phyloP scores from a whole-genome alignment of 2,888 invertebrate genomes.

The Noctua janthe region DNA sequence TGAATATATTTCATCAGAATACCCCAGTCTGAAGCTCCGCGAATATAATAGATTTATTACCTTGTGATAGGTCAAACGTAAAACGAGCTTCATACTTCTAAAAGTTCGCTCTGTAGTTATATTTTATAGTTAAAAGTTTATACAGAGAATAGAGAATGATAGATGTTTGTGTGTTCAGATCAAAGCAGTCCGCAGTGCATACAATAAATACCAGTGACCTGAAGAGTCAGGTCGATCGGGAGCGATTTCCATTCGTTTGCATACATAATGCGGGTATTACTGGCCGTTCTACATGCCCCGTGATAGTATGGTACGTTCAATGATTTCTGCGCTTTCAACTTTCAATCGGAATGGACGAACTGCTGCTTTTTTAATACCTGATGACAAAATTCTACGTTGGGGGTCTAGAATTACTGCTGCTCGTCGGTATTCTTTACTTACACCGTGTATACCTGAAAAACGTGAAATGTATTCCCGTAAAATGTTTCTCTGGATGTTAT shows the following conservation, averaged over 20 bases:
- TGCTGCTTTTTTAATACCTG: neutral
- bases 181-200: conserved; percentile 48
- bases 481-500: conserved; percentile 4
- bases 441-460: neutral
- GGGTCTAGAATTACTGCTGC: neutral
- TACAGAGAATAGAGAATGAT: conserved; percentile 17
- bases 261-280: conserved; percentile 49
- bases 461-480: neutral
- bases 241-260: conserved; percentile 56
- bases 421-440: neutral
- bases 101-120: conserved; percentile 20
- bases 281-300: conserved; percentile 32
- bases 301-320: conserved; percentile 13
- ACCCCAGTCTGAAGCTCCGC: conserved; percentile 24
- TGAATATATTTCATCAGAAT: conserved; percentile 43
- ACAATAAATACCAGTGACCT: conserved; percentile 64
- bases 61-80: conserved; percentile 45
- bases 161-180: conserved; percentile 41
- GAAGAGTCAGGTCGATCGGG: conserved; percentile 58
- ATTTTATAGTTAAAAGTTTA: conserved; percentile 40
- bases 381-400: neutral
- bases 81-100: conserved; percentile 42
- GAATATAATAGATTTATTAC: conserved; percentile 52
- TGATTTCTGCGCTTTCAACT: conserved; percentile 37
- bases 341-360: neutral